These are phyloP conservation scores for Tetropium fuscum DNA, from an alignment of 2,888 invertebrate genomes.

Conservation along the genomic window DNA sequence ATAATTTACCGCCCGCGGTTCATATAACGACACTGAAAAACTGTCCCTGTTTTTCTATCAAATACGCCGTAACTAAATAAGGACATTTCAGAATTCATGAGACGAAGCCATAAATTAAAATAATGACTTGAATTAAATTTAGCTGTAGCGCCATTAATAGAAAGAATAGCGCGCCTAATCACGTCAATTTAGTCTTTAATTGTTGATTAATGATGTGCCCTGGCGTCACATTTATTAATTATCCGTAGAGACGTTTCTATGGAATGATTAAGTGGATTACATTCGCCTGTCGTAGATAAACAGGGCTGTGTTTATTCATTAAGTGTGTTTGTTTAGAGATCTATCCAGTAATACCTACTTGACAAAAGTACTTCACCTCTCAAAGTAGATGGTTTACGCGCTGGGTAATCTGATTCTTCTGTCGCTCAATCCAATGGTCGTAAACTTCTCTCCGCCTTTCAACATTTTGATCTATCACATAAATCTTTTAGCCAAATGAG, in stretches of 20 bases:
- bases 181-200: constrained; percentile 60
- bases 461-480: too few relatives aligned
- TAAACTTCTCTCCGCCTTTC: too few relatives aligned
- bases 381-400: constrained; percentile 6
- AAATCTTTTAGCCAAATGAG: too few relatives aligned
- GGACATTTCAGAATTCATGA: constrained; percentile 21
- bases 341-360: constrained; percentile 31
- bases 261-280: constrained; percentile 60
- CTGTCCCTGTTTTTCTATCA: background rate
- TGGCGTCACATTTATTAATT: constrained; percentile 62
- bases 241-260: constrained; percentile 58
- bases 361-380: constrained; percentile 28
- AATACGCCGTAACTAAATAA: constrained; percentile 10
- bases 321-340: constrained; percentile 46
- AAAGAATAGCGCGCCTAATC: constrained; percentile 56
- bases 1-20: constrained; percentile 7
- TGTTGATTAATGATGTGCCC: constrained; percentile 61
- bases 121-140: constrained; percentile 25
- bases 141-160: constrained; percentile 31
- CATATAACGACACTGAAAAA: constrained; percentile 7
- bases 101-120: constrained; percentile 31
- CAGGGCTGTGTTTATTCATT: constrained; percentile 60
- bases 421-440: constrained; percentile 5
- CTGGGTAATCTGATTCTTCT: constrained; percentile 7
- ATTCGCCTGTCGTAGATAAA: constrained; percentile 57